Base-by-base conservation (phyloP, 2,113 vertebrate genomes). In the Psittacula cyanocephala region DNA sequence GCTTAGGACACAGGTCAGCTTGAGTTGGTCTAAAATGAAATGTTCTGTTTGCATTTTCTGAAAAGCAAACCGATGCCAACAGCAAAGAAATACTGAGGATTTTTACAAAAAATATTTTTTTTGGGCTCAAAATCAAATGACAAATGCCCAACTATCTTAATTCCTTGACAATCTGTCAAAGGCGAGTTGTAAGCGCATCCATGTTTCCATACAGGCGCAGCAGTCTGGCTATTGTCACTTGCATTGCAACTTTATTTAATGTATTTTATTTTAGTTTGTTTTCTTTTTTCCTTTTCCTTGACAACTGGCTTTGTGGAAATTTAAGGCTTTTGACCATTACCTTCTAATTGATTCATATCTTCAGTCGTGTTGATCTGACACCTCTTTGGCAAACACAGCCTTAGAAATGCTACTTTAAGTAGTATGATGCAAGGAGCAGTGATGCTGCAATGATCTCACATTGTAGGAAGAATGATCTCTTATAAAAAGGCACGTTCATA, bases 401-500 rank as follows among this genome's bases (percentile, higher is more conserved):
- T 81, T 83, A 69, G 33, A 84, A 70, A 64, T 49, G 37, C 23
- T 86, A 28, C 37, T 78, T 81, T 63, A 72, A 55, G 44, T 20
- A 76, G 35, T 75, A 33, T 7, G 2, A 41, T 55, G 20, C 4
- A 7, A 76, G 19, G 22, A 53, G 47, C 22, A 69, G 69, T 29
- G 35, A 69, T 81, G 46, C 75, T 91, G 72, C 28, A 82, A 88
- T 72, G 86, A 80, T 37, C 85, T 96, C 53, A 89, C 46, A 29
- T 46, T 81, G 28, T 64, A 71, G 17, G 78, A 49, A 67, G 67
- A 96, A 96, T 93, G 35, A 92, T 88, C 76, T 50, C 46, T 96
- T 97, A 76, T 91, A 88, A 85, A 97, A 97, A 96, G 57, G 33
- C 85, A 93, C 9, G 22, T 91, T 80, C 18, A 39, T 64, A 86